Evolutionary conservation across 2,888 invertebrate genomes (phyloP).

Genomic region (Xanthorhoe designata): DNA sequence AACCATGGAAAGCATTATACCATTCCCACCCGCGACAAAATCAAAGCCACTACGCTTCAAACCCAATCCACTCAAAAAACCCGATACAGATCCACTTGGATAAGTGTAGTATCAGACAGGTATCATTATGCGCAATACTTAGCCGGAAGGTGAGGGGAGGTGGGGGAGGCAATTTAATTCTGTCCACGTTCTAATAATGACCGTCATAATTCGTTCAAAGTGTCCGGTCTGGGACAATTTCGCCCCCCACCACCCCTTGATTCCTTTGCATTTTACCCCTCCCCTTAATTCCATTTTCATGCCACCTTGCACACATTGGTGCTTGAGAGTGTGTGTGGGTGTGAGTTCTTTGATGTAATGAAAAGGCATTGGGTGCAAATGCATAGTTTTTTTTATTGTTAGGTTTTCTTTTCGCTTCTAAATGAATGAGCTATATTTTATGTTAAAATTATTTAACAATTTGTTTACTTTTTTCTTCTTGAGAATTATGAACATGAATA

Average conservation of each 20-base stretch:
- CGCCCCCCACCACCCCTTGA: constrained; percentile 69
- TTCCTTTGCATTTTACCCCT: constrained; percentile 81
- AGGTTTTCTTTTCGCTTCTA: not conserved
- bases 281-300: constrained; percentile 83
- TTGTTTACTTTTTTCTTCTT: too few relatives aligned
- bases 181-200: constrained; percentile 88
- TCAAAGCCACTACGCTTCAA: constrained; percentile 16
- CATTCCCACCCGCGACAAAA: constrained; percentile 4
- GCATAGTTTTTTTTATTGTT: not conserved
- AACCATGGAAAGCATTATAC: not conserved
- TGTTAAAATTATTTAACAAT: too few relatives aligned
- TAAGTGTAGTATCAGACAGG: constrained; percentile 81
- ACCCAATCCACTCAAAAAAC: constrained; percentile 37
- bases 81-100: constrained; percentile 51
- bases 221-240: constrained; percentile 85
- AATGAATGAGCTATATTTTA: too few relatives aligned
- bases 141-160: constrained; percentile 70
- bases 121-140: constrained; percentile 84
- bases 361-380: constrained; percentile 23
- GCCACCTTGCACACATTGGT: constrained; percentile 83
- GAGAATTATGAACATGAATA: too few relatives aligned
- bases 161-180: constrained; percentile 86
- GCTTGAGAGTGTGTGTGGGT: constrained; percentile 55
- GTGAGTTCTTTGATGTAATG: constrained; percentile 33
- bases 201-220: constrained; percentile 88